Evolutionary conservation across 2,797 vertebrate genomes (phyloP), one percentile per base, ranked within the genome.

Genomic region (Melopsittacus undulatus): DNA sequence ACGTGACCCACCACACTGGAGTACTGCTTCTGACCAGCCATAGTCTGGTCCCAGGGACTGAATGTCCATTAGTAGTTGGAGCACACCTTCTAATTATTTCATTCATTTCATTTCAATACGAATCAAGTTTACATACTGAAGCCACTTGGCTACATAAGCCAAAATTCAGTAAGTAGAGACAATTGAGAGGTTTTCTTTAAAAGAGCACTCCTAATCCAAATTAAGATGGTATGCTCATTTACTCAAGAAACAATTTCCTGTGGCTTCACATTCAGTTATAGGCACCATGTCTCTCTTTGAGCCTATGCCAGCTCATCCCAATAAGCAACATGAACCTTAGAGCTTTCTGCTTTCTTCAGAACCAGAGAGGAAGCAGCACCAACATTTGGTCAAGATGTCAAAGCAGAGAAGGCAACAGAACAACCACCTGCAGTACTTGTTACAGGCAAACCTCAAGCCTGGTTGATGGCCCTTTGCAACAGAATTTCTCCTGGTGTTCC

Each of bases 131-230:
- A 88, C 0, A 1, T 15, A 82, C 40, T 0, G 0, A 77, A 95
- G 67, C 18, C 66, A 42, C 74, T 36, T 32, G 24, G 48, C 64
- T 81, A 27, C 2, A 3, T 18, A 9, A 88, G 59, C 42, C 66
- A 23, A 92, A 77, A 30, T 5, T 26, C 51, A 76, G 27, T 21
- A 62, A 83, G 42, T 7, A 32, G 22, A 93, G n/a, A 73, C 59
- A 93, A 70, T 7, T 69, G 66, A 83, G 83, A 90, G 43, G 74
- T 90, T 88, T 95, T 82, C 36, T 73, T 89, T 74, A 77, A 63
- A 88, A 79, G 59, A 67, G 8, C 7, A 16, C 32, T 93, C 59
- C 18, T 63, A 48, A 90, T 51, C 36, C 88, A 84, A 89, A 94
- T 82, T 73, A 94, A 40, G 48, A 84, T 19, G 32, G 40, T 92